Base-by-base conservation (phyloP, 2,888 invertebrate genomes). In the Caenorhabditis japonica region DNA sequence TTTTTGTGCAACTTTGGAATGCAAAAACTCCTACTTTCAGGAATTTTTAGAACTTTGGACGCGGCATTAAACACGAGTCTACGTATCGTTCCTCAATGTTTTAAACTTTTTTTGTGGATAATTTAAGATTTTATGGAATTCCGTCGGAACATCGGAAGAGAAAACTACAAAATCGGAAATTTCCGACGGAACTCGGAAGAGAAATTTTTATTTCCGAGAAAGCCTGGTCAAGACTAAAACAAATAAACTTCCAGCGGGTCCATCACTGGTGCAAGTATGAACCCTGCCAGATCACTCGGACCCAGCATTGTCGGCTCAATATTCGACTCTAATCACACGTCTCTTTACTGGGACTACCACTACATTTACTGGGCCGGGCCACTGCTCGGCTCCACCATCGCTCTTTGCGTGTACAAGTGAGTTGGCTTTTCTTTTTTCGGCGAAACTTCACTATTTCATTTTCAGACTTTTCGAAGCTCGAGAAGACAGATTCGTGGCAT, bases 281-380 rank as follows among this genome's bases (percentile, higher is more conserved):
- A 89, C 69, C 89, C 89, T 4, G 89, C 88, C 10, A 80, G 89
- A 41, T 88, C 88, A 43, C 85, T 89, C 34, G 89, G 89, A 0
- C 89, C 89, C 15, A 88, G 88, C 21, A 82, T 89, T 25, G 77
- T 78, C 21, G 77, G 74, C 12, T 46, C 71, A 4, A 79, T 81
- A 13, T 80, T 82, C 30, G 39, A 41, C 10, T 44, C 39, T 17
- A 19, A 27, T 21, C 21, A 4, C 23, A 33, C 23, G 17, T 39
- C 47, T 2, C 30, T 12, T 44, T 71, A 76, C 53, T 84, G 83
- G 83, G 62, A 58, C 12, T 59, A 69, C 44, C 88, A 88, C 66
- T 88, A 87, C 60, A 83, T 88, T 13, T 88, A 88, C 77, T 88
- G 87, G 87, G 80, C 86, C 2, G 88, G 88, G 4, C 88, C 88